Evolutionary conservation across 2,113 vertebrate species (phyloP).

Genomic region (Caranx ignobilis): DNA sequence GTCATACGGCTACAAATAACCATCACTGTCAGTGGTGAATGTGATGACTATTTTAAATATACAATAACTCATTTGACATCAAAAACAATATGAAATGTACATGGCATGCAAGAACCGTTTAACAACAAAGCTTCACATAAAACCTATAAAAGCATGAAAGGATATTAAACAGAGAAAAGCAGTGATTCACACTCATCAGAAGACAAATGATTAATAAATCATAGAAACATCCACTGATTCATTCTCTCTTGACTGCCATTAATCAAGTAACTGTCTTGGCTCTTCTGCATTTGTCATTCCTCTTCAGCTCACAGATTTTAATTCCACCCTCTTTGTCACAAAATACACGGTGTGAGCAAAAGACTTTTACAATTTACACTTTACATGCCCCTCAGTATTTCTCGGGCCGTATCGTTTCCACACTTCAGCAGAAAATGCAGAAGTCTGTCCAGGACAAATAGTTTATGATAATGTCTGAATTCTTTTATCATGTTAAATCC

Average conservation of each 20-base stretch:
- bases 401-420: conserved; percentile 14
- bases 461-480: conserved; percentile 58
- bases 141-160: background rate
- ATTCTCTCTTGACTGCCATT: background rate
- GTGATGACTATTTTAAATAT: too few relatives aligned
- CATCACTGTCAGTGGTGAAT: too few relatives aligned
- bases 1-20: too few relatives aligned
- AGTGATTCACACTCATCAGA: background rate
- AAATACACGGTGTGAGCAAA: background rate
- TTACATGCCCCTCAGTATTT: conserved; percentile 5
- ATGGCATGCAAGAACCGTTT: too few relatives aligned
- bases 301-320: background rate
- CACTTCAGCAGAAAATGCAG: conserved; percentile 40
- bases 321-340: background rate
- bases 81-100: too few relatives aligned
- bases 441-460: conserved; percentile 52
- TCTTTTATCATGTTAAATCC: conserved; percentile 62
- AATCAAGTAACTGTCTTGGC: background rate
- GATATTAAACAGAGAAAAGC: background rate
- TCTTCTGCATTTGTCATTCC: background rate
- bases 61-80: too few relatives aligned
- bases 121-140: background rate
- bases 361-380: background rate
- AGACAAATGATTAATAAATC: background rate
- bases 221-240: background rate